phyloP scores from a whole-genome alignment of 2,113 vertebrate species.

The Myiozetetes cayanensis region DNA sequence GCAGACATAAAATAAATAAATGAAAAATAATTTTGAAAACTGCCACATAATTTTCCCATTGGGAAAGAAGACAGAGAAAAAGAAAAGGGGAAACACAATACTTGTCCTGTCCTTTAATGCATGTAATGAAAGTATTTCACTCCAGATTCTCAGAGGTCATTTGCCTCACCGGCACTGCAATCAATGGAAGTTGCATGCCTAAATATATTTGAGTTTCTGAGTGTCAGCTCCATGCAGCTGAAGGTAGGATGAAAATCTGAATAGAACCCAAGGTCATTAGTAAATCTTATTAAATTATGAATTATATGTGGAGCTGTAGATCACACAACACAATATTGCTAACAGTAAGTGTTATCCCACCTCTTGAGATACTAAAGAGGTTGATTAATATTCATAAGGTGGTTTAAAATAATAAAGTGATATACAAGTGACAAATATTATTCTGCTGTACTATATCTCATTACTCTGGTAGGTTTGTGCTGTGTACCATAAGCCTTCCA shows the following conservation, averaged over 20 bases:
- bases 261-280: not conserved
- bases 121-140: not conserved
- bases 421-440: not conserved
- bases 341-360: not conserved
- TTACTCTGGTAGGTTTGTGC: not conserved
- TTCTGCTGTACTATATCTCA: not conserved
- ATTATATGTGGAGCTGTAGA: not conserved
- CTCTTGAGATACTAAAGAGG: not conserved
- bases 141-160: not conserved
- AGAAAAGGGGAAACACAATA: not conserved
- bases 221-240: not conserved
- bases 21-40: conserved; percentile 19
- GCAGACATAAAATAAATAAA: conserved; percentile 30
- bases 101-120: not conserved
- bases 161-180: not conserved
- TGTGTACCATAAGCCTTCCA: not conserved
- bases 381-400: not conserved
- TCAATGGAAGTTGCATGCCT: not conserved
- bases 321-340: not conserved
- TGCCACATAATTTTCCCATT: not conserved
- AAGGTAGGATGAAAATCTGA: not conserved
- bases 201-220: not conserved
- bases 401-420: not conserved
- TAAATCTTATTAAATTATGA: not conserved
- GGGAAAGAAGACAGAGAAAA: not conserved